Percentiles rank a stretch among this genome's conserved stretches.
Conservation (phyloP, 2,797 vertebrate genomes). For the Linurgus olivaceus region DNA sequence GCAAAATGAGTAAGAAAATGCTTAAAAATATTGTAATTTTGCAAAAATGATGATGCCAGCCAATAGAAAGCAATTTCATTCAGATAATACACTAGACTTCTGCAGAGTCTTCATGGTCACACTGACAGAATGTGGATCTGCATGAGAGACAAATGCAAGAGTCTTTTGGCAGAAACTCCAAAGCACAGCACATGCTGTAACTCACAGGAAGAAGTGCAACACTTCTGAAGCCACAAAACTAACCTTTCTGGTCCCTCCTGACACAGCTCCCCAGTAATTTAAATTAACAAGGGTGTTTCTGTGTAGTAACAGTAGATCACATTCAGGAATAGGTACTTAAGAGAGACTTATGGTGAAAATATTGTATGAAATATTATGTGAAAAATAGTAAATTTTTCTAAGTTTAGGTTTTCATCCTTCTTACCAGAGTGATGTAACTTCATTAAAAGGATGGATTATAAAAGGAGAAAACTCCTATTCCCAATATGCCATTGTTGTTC, state of each 20-base stretch:
- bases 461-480: background rate
- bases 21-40: background rate
- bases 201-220: background rate
- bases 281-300: background rate
- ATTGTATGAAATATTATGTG: background rate
- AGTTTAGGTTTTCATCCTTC: background rate
- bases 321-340: background rate
- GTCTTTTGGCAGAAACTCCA: background rate
- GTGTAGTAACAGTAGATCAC: background rate
- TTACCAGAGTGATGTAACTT: background rate
- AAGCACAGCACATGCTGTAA: background rate
- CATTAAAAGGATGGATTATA: background rate
- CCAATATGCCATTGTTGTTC: background rate
- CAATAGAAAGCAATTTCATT: background rate
- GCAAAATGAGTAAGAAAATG: background rate
- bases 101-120: background rate
- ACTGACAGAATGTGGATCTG: background rate
- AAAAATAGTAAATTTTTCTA: background rate
- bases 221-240: background rate
- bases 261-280: background rate
- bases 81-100: background rate
- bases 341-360: background rate
- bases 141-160: background rate
- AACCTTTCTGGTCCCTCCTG: background rate
- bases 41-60: background rate